Evolutionary conservation across 2,797 vertebrate species (phyloP).

Genomic region (Squalus acanthias): DNA sequence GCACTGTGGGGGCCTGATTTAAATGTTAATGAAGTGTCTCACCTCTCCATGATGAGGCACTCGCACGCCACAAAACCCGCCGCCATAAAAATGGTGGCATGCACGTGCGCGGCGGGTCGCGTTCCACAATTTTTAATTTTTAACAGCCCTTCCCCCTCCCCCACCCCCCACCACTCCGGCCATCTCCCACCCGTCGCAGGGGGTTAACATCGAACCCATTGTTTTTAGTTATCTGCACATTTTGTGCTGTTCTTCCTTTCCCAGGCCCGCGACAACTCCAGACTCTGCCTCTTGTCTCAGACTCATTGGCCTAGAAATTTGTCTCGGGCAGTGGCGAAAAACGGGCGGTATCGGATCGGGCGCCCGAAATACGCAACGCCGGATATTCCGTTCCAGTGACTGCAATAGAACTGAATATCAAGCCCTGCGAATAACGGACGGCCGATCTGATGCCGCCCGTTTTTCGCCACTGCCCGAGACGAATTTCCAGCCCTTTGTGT

Average conservation of each 20-base stretch:
- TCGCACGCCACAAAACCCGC: not conserved
- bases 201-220: not conserved
- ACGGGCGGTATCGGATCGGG: too few relatives aligned
- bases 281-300: not conserved
- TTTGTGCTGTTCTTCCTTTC: not conserved
- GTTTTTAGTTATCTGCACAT: not conserved
- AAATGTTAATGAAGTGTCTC: not conserved
- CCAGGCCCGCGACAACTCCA: not conserved
- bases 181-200: not conserved
- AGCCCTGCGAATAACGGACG: too few relatives aligned
- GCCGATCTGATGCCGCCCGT: too few relatives aligned
- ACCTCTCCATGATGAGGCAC: not conserved
- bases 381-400: too few relatives aligned
- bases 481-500: too few relatives aligned
- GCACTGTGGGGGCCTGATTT: not conserved
- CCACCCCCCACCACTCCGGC: too few relatives aligned
- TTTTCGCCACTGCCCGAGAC: too few relatives aligned
- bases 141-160: not conserved
- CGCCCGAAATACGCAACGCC: too few relatives aligned
- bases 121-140: not conserved
- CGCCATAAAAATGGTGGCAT: not conserved
- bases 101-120: not conserved
- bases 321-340: too few relatives aligned
- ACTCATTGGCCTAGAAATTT: not conserved
- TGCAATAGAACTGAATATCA: too few relatives aligned